phyloP scores from a whole-genome alignment of 1,140 invertebrate genomes.

The Coelopa frigida region DNA sequence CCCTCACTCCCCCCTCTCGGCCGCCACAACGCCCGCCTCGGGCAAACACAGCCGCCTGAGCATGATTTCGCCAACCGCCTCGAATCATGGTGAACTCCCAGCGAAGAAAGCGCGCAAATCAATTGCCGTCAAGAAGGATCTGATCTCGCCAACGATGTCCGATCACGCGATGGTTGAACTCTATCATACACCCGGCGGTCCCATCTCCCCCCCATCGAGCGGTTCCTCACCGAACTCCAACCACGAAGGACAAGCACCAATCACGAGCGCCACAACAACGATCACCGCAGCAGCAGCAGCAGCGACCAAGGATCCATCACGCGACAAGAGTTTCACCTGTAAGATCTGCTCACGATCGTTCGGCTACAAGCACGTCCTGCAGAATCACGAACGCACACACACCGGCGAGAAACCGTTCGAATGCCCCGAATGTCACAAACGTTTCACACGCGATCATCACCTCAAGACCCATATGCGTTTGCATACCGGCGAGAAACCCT shows the following conservation, averaged over 20 bases:
- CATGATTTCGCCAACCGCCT: constrained; percentile 27
- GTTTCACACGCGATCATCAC: constrained; percentile 94
- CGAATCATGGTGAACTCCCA: constrained; percentile 35
- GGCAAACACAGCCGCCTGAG: constrained; percentile 31
- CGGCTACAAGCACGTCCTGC: constrained; percentile 90
- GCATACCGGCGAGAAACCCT: constrained; percentile 90
- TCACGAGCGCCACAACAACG: constrained; percentile 15
- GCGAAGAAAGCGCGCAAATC: constrained; percentile 38
- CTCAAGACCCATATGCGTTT: constrained; percentile 88
- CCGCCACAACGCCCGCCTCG: constrained; percentile 13
- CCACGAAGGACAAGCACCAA: constrained; percentile 18
- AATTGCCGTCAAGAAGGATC: constrained; percentile 42
- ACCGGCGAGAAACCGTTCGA: constrained; percentile 96
- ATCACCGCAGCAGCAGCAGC: constrained; percentile 44
- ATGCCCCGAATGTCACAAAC: constrained; percentile 87
- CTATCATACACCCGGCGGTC: constrained; percentile 44
- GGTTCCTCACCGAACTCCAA: constrained; percentile 48
- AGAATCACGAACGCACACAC: constrained; percentile 94
- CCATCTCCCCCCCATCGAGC: constrained; percentile 46
- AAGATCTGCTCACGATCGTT: constrained; percentile 79
- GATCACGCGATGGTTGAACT: constrained; percentile 35
- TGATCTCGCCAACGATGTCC: constrained; percentile 30
- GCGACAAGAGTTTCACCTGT: constrained; percentile 82
- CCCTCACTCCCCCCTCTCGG: constrained; percentile 30
- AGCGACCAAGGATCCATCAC: constrained; percentile 49